These are phyloP conservation scores for Drosophila setosimentum DNA, from an alignment of 2,888 invertebrate genomes.

Conservation along the genomic window DNA sequence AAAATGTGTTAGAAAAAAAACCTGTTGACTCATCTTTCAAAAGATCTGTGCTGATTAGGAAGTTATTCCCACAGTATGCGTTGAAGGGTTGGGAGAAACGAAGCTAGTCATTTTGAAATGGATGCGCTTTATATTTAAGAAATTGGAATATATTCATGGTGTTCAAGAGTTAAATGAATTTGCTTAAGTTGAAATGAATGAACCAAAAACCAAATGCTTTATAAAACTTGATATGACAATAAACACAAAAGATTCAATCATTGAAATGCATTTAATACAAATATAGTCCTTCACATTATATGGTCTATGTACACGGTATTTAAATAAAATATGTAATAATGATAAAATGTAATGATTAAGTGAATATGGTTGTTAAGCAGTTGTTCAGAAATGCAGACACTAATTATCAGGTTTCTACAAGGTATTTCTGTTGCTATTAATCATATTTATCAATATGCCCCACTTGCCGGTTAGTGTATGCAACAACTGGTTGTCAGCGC, in stretches of 20 bases:
- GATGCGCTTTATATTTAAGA: background rate
- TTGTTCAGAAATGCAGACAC: background rate
- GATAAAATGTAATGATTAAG: background rate
- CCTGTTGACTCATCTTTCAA: slow-evolving; percentile 24
- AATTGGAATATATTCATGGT: background rate
- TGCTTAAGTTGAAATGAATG: background rate
- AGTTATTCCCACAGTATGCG: background rate
- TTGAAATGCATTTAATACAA: background rate
- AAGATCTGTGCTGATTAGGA: background rate
- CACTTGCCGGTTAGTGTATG: slow-evolving; percentile 25
- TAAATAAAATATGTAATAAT: background rate
- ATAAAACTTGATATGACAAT: background rate
- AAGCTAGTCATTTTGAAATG: background rate
- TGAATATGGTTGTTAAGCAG: background rate
- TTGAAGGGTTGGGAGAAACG: background rate
- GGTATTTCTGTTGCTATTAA: background rate
- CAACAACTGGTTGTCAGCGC: slow-evolving; percentile 57
- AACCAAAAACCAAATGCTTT: background rate
- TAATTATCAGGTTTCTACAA: background rate
- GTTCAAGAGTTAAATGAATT: background rate
- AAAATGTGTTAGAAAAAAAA: background rate
- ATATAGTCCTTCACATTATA: background rate
- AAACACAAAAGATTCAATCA: background rate
- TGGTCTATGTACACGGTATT: background rate
- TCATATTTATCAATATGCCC: background rate